Conservation (phyloP, 2,113 vertebrate genomes). For the Gracilinanus agilis region DNA sequence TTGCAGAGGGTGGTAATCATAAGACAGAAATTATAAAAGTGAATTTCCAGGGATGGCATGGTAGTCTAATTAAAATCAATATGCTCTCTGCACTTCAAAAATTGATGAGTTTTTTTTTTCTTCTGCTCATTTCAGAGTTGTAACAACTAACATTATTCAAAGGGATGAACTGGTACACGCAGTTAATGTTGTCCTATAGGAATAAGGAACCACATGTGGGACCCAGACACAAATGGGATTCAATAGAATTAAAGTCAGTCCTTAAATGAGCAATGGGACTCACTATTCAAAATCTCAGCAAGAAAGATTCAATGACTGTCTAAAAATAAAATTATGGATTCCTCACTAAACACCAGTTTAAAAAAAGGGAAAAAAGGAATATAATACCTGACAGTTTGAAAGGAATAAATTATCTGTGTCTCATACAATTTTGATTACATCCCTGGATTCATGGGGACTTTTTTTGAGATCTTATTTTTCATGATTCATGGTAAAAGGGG, state of each 20-base stretch:
- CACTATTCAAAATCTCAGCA: neutral
- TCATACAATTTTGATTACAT: neutral
- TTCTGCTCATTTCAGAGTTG: neutral
- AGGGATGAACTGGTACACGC: neutral
- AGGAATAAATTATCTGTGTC: neutral
- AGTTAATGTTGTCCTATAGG: neutral
- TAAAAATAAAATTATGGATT: neutral
- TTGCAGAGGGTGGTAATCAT: too few relatives aligned
- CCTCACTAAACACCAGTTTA: neutral
- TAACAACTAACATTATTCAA: slow-evolving; percentile 13
- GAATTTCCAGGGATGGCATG: neutral
- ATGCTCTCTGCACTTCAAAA: neutral
- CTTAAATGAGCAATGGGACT: neutral
- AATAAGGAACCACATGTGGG: neutral
- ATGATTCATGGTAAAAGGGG: neutral
- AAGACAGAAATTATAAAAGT: too few relatives aligned
- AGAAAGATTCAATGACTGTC: neutral
- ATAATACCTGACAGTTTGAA: neutral
- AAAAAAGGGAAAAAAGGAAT: neutral
- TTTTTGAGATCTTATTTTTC: neutral
- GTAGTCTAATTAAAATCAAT: neutral
- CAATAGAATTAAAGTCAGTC: neutral
- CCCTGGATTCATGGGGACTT: neutral
- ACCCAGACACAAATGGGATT: neutral
- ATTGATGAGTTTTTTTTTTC: neutral